phyloP scores from a whole-genome alignment of 2,888 invertebrate species.

The Abrostola triplasia region DNA sequence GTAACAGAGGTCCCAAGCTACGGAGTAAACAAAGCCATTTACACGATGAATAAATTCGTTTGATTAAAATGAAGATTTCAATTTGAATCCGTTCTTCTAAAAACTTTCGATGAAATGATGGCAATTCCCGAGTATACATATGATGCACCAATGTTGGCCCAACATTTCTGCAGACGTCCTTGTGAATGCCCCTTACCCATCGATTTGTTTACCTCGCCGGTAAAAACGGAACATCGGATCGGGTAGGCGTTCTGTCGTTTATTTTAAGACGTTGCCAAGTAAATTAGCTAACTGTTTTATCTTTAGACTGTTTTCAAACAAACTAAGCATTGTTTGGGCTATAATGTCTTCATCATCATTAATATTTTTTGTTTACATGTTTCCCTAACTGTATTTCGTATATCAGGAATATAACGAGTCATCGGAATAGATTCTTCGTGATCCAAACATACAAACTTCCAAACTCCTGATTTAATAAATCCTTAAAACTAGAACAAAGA shows the following conservation, averaged over 20 bases:
- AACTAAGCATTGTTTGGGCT: conserved; percentile 1
- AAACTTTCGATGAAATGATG: conserved; percentile 7
- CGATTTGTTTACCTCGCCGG: conserved; percentile 65
- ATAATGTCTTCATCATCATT: background rate
- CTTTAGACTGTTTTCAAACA: background rate
- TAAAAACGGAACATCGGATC: conserved; percentile 54
- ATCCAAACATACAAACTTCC: background rate
- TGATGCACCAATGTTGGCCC: conserved; percentile 21
- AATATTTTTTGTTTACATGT: background rate
- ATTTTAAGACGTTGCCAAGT: conserved; percentile 52
- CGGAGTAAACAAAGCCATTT: too few relatives aligned
- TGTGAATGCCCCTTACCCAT: conserved; percentile 54
- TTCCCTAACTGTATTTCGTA: background rate
- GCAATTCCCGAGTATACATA: conserved; percentile 18
- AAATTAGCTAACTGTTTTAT: conserved; percentile 9
- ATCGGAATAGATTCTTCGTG: background rate
- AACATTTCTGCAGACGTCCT: conserved; percentile 46
- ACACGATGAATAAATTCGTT: too few relatives aligned
- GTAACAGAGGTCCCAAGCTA: too few relatives aligned
- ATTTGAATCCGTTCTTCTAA: background rate
- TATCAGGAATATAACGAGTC: background rate
- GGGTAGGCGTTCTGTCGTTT: conserved; percentile 58
- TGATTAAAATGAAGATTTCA: background rate
- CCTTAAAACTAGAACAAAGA: conserved; percentile 48
- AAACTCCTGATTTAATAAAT: conserved; percentile 12